These are phyloP conservation scores for Cervus canadensis DNA, from an alignment of 2,113 vertebrate species.

Conservation along the genomic window DNA sequence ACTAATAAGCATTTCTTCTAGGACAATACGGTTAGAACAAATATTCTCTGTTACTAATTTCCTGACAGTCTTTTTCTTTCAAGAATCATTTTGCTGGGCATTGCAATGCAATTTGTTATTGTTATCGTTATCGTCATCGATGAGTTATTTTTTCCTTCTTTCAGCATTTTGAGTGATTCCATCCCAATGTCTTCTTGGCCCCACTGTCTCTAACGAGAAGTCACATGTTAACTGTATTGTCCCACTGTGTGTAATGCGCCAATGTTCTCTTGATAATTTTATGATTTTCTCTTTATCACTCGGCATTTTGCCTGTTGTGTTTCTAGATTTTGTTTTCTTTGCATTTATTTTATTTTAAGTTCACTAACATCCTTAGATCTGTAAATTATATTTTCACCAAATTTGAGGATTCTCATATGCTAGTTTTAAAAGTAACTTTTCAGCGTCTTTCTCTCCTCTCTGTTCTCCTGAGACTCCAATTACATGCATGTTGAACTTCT, in stretches of 20 bases:
- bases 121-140: not conserved
- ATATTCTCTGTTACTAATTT: not conserved
- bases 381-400: not conserved
- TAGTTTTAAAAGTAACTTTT: not conserved
- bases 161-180: not conserved
- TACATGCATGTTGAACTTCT: not conserved
- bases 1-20: not conserved
- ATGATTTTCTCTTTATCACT: not conserved
- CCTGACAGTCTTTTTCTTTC: not conserved
- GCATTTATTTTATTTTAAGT: not conserved
- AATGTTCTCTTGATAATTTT: not conserved
- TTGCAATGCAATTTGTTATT: not conserved
- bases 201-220: not conserved
- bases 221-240: not conserved
- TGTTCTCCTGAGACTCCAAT: not conserved
- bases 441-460: not conserved
- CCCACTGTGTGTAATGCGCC: not conserved
- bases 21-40: not conserved
- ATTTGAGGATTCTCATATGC: not conserved
- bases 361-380: not conserved
- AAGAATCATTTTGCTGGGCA: not conserved
- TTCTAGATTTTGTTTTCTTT: not conserved
- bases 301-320: not conserved
- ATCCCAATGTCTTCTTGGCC: too few relatives aligned
- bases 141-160: not conserved